These are phyloP conservation scores for Drosophila koepferae DNA, from an alignment of 2,888 invertebrate genomes.

Conservation along the genomic window DNA sequence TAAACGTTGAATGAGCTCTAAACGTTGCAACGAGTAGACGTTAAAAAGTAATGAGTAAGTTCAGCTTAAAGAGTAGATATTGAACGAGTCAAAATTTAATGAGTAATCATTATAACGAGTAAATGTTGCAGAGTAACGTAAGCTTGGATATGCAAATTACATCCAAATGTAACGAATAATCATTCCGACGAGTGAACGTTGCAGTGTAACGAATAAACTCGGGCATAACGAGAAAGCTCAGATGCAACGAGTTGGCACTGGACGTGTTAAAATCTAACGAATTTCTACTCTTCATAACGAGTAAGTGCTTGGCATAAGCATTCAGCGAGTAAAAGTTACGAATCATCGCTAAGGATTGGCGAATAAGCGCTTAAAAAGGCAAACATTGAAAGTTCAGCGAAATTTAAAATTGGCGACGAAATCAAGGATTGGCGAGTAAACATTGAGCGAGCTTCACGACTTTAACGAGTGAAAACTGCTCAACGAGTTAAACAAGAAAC, in stretches of 20 bases:
- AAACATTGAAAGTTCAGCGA: not conserved
- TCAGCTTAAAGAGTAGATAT: no score
- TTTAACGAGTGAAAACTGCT: not conserved
- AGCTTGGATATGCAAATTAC: no score
- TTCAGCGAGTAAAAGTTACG: not conserved
- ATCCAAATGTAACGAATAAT: not conserved
- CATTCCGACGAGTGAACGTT: not conserved
- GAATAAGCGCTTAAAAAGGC: not conserved
- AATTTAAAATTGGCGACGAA: not conserved
- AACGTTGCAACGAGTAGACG: not conserved
- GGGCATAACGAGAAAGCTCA: not conserved
- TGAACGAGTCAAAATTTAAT: no score
- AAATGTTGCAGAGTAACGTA: no score
- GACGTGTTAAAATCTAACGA: conserved; percentile 6
- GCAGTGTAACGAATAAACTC: not conserved
- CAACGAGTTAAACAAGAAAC: not conserved
- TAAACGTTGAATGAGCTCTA: not conserved
- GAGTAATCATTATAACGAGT: no score
- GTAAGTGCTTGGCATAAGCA: not conserved
- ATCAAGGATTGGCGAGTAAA: not conserved
- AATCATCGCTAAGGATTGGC: not conserved
- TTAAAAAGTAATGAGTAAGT: no score
- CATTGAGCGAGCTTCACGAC: not conserved
- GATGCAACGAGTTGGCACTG: not conserved
- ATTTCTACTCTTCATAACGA: not conserved